A percentile compares a stretch with the other conserved stretches of the same genome.
Evolutionary conservation across 2,797 vertebrate species (phyloP).

Genomic region (Artibeus jamaicensis): DNA sequence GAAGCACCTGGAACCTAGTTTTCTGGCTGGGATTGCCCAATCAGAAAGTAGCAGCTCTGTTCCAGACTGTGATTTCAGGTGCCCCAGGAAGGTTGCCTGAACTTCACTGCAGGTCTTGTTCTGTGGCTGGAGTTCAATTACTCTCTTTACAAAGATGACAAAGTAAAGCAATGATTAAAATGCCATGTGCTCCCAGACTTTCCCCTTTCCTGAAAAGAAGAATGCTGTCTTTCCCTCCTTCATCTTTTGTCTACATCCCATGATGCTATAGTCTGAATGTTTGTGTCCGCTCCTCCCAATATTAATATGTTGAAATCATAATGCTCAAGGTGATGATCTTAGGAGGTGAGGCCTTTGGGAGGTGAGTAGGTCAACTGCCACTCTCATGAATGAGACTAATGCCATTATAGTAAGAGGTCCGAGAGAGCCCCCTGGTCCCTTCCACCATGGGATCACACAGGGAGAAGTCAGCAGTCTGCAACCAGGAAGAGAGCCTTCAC

Average conservation of each 20-base stretch:
- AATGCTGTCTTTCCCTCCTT: background rate
- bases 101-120: background rate
- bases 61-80: background rate
- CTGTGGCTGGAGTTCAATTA: background rate
- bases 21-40: background rate
- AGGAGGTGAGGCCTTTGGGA: background rate
- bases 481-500: background rate
- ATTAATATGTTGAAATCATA: background rate
- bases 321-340: background rate
- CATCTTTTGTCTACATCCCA: background rate
- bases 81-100: background rate
- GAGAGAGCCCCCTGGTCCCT: background rate
- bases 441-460: background rate
- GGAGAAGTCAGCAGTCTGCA: background rate
- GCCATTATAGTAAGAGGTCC: background rate
- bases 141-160: background rate
- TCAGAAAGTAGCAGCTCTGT: background rate
- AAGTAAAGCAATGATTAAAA: background rate
- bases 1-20: background rate
- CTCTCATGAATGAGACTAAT: background rate
- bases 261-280: background rate
- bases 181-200: background rate
- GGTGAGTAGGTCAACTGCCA: background rate
- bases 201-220: background rate
- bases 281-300: background rate